Percentiles rank a stretch among this genome's conserved stretches.
These are phyloP conservation scores for Troides oblongomaculatus DNA, from an alignment of 2,888 invertebrate genomes.

Conservation along the genomic window DNA sequence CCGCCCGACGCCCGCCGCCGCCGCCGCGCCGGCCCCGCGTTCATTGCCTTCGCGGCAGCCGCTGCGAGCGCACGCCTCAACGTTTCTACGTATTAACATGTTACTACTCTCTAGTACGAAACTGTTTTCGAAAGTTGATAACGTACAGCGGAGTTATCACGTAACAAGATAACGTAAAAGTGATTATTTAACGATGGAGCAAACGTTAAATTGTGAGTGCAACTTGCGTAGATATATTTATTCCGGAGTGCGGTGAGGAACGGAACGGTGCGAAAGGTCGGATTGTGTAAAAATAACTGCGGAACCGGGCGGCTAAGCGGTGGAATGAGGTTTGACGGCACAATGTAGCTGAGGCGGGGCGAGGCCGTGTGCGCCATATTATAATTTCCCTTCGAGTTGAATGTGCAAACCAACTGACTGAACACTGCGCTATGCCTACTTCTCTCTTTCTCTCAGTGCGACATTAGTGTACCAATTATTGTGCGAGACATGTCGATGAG, in stretches of 20 bases:
- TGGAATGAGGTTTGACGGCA: conserved; percentile 80
- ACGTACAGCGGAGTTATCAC: conserved; percentile 21
- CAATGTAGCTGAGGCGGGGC: conserved; percentile 78
- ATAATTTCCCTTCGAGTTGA: conserved; percentile 78
- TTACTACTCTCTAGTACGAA: conserved; percentile 20
- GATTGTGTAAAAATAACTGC: conserved; percentile 80
- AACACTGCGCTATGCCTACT: conserved; percentile 67
- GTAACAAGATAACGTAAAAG: conserved; percentile 39
- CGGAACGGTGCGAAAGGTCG: conserved; percentile 80
- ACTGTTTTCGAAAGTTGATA: conserved; percentile 31
- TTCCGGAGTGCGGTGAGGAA: conserved; percentile 74
- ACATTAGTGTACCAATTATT: conserved; percentile 50
- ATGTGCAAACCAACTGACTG: conserved; percentile 73
- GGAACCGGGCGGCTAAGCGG: conserved; percentile 77
- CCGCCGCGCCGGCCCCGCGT: conserved; percentile 78
- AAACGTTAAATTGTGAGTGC: conserved; percentile 56
- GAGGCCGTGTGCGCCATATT: conserved; percentile 77
- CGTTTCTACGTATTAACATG: conserved; percentile 26
- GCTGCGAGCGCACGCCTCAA: conserved; percentile 67
- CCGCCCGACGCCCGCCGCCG: conserved; percentile 69
- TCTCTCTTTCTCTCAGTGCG: conserved; percentile 72
- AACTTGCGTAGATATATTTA: conserved; percentile 60
- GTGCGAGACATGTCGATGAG: conserved; percentile 41
- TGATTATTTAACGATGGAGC: conserved; percentile 44
- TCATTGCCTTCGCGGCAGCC: conserved; percentile 85